phyloP scores from a whole-genome alignment of 2,888 invertebrate genomes.

The Brenthis ino region DNA sequence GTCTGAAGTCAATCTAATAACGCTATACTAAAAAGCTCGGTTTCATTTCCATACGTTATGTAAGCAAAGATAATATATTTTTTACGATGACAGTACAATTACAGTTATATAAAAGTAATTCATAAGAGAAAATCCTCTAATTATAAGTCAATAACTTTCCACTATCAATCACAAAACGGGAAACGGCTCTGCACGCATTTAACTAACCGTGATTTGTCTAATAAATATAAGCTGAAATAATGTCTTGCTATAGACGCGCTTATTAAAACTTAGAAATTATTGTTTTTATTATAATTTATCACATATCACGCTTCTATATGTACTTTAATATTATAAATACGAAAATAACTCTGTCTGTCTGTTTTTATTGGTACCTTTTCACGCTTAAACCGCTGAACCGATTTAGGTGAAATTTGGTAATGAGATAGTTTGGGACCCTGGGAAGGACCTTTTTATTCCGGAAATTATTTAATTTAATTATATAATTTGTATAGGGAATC shows the following conservation, averaged over 20 bases:
- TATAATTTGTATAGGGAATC: too few species aligned
- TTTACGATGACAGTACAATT: conserved; percentile 28
- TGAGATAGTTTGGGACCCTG: too few species aligned
- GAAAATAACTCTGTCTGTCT: too few species aligned
- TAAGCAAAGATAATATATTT: conserved; percentile 18
- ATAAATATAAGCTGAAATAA: not conserved
- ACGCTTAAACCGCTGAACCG: too few species aligned
- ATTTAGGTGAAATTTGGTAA: too few species aligned
- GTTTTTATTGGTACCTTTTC: too few species aligned
- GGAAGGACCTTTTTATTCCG: too few species aligned
- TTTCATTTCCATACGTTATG: conserved; percentile 31
- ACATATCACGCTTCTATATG: too few species aligned
- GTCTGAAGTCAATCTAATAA: not conserved
- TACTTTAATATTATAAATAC: too few species aligned
- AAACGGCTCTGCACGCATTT: conserved; percentile 38
- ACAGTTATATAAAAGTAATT: conserved; percentile 44
- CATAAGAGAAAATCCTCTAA: conserved; percentile 46
- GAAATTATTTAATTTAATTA: too few species aligned
- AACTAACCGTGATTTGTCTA: not conserved
- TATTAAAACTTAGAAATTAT: too few species aligned
- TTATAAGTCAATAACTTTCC: conserved; percentile 46
- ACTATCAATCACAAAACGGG: conserved; percentile 42
- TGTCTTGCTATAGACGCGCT: not conserved
- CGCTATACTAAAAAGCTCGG: not conserved
- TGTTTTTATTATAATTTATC: too few species aligned